These are phyloP conservation scores for Microhierax caerulescens DNA, from an alignment of 2,797 vertebrate species.

Conservation along the genomic window DNA sequence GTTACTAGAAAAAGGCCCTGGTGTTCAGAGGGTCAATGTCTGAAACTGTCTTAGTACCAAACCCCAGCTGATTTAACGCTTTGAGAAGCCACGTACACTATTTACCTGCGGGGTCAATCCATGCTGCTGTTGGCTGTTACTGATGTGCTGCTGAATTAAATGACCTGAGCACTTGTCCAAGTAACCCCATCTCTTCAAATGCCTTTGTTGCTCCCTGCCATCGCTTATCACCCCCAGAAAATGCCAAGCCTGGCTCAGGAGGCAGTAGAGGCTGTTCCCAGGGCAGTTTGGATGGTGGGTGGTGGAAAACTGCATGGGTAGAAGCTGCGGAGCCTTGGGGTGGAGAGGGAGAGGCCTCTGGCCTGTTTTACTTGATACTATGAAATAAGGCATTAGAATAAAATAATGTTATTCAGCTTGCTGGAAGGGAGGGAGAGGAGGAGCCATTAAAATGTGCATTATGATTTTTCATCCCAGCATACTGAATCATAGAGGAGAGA, in stretches of 20 bases:
- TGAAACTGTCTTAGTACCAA: neutral
- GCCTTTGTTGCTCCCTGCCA: accelerated
- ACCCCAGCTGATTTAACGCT: neutral
- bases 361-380: neutral
- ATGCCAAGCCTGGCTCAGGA: accelerated
- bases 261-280: neutral
- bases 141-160: neutral
- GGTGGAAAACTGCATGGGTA: neutral
- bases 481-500: neutral
- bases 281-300: accelerated
- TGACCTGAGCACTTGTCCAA: accelerated
- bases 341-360: neutral
- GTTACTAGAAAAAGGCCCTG: neutral
- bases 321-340: neutral
- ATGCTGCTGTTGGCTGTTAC: accelerated
- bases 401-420: accelerated
- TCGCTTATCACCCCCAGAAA: accelerated
- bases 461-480: neutral
- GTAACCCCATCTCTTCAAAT: neutral
- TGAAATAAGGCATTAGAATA: neutral
- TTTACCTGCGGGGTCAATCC: neutral
- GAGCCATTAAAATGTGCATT: neutral
- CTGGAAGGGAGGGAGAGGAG: neutral
- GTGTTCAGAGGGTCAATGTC: neutral
- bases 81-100: accelerated